These are phyloP conservation scores for Apteryx mantelli DNA, from an alignment of 2,113 vertebrate genomes.

Conservation along the genomic window DNA sequence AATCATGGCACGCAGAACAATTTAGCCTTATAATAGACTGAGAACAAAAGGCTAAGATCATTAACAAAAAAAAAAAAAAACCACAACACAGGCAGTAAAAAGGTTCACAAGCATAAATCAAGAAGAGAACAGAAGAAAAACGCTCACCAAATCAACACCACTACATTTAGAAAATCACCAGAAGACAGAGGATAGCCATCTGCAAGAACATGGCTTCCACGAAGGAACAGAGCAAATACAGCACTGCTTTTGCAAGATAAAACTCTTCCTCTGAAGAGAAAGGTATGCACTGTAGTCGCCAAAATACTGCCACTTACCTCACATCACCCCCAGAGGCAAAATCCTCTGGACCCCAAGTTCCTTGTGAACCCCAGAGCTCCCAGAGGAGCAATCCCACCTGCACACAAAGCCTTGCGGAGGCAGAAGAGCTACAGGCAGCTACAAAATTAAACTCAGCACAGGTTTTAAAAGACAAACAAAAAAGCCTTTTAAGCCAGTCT, in stretches of 20 bases:
- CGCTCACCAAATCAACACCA: not conserved
- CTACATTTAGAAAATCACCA: not conserved
- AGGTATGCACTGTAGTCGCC: not conserved
- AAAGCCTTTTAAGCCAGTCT: not conserved
- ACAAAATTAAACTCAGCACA: not conserved
- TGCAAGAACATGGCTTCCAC: not conserved
- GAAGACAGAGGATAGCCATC: not conserved
- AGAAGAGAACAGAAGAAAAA: conserved; percentile 3
- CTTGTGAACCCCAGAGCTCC: not conserved
- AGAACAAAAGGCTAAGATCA: conserved; percentile 38
- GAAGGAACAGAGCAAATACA: not conserved
- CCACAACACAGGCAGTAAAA: not conserved
- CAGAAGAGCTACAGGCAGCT: not conserved
- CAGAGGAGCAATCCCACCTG: not conserved
- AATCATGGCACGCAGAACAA: not conserved
- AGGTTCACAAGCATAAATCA: not conserved
- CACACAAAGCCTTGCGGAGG: not conserved
- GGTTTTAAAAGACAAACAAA: not conserved
- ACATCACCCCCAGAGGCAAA: not conserved
- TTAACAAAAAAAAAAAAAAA: not conserved
- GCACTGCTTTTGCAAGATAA: not conserved
- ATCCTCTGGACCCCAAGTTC: not conserved
- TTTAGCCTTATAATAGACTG: conserved; percentile 28
- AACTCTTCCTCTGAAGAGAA: not conserved
- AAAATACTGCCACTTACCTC: not conserved